Percentiles rank a stretch among this genome's conserved stretches.
These are phyloP conservation scores for Vanacampus margaritifer DNA, from an alignment of 2,113 vertebrate genomes.

Conservation along the genomic window DNA sequence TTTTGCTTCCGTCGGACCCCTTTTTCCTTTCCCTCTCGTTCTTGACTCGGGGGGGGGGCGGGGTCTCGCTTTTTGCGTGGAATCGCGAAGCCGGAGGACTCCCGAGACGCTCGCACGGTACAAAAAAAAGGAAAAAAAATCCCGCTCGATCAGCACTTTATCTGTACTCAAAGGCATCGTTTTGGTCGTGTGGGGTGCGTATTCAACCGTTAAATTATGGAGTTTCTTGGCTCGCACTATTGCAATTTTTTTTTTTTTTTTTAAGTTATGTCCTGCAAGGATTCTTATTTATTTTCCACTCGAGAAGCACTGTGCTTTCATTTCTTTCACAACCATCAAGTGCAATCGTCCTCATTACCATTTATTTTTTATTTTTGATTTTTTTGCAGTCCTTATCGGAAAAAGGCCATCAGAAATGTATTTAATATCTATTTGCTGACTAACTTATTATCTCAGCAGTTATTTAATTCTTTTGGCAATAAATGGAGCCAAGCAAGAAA, in stretches of 20 bases:
- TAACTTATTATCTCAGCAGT: slow-evolving; percentile 69
- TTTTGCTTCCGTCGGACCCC: slow-evolving; percentile 45
- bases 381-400: slow-evolving; percentile 30
- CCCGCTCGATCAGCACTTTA: slow-evolving; percentile 76
- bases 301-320: slow-evolving; percentile 75
- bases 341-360: slow-evolving; percentile 56
- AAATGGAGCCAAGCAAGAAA: slow-evolving; percentile 65
- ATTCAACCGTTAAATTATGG: slow-evolving; percentile 63
- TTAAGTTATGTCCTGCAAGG: slow-evolving; percentile 73
- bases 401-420: slow-evolving; percentile 65
- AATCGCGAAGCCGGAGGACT: slow-evolving; percentile 53
- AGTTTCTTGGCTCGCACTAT: slow-evolving; percentile 58
- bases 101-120: slow-evolving; percentile 63
- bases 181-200: slow-evolving; percentile 55
- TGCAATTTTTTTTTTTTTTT: slow-evolving; percentile 77
- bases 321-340: slow-evolving; percentile 55
- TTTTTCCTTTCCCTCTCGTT: slow-evolving; percentile 18
- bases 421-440: slow-evolving; percentile 66
- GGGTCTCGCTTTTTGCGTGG: slow-evolving; percentile 14
- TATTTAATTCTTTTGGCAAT: slow-evolving; percentile 53
- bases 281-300: slow-evolving; percentile 79
- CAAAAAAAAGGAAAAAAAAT: slow-evolving; percentile 41
- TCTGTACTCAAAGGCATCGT: slow-evolving; percentile 67
- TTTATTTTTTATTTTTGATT: slow-evolving; percentile 15
- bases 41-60: slow-evolving; percentile 14